Evolutionary conservation across 2,888 invertebrate genomes (phyloP).

Genomic region (Blastobasis lacticolella): DNA sequence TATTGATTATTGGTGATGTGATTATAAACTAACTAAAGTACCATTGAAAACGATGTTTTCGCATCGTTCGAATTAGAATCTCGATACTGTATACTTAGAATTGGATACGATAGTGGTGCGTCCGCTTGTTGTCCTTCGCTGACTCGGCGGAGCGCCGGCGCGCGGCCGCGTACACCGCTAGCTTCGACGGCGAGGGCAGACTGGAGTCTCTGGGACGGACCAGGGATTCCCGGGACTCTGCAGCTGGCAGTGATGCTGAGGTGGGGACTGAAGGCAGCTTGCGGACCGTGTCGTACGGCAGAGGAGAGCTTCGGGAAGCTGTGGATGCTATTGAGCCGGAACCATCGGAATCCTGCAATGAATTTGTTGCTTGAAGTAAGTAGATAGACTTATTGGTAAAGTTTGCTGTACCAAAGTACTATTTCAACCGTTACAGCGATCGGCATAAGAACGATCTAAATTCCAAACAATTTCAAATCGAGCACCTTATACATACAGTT

Average conservation of each 20-base stretch:
- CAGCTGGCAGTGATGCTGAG: conserved; percentile 65
- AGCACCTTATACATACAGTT: too few relatives aligned
- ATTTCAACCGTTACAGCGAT: too few relatives aligned
- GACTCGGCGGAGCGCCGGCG: conserved; percentile 74
- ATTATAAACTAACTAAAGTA: too few relatives aligned
- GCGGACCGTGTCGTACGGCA: conserved; percentile 61
- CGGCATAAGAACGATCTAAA: too few relatives aligned
- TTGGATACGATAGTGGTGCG: conserved; percentile 83
- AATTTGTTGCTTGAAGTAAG: too few relatives aligned
- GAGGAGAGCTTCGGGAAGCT: conserved; percentile 58
- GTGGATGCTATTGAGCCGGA: conserved; percentile 64
- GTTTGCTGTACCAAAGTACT: too few relatives aligned
- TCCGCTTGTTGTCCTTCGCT: conserved; percentile 72
- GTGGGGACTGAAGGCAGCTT: conserved; percentile 66
- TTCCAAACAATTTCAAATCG: too few relatives aligned
- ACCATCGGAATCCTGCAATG: conserved; percentile 56
- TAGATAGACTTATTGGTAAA: too few relatives aligned
- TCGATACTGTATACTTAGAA: conserved; percentile 56
- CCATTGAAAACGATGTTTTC: too few relatives aligned
- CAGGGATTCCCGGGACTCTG: conserved; percentile 66
- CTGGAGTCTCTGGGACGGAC: conserved; percentile 63
- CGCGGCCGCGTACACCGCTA: conserved; percentile 73
- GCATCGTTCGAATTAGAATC: too few relatives aligned
- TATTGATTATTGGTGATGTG: too few relatives aligned
- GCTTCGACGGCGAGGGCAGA: conserved; percentile 77